Evolutionary conservation across 2,113 vertebrate species (phyloP).

Genomic region (Desmodus rotundus): DNA sequence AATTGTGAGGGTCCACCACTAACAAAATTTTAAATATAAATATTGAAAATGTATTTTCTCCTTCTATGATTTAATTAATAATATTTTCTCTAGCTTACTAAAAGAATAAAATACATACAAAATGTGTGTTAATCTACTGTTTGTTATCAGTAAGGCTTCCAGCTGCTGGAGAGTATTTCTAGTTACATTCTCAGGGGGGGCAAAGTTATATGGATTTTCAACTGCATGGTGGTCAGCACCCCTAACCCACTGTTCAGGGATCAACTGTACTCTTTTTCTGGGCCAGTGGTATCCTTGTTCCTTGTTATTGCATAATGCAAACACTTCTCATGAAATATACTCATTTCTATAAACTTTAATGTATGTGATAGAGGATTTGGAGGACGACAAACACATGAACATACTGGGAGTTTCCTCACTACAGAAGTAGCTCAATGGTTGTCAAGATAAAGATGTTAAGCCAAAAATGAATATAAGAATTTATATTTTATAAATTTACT

Average conservation of each 20-base stretch:
- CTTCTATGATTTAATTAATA: not conserved
- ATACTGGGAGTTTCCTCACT: not conserved
- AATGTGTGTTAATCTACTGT: not conserved
- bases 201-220: not conserved
- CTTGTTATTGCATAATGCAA: not conserved
- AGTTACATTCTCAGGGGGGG: not conserved
- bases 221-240: not conserved
- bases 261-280: not conserved
- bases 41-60: not conserved
- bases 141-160: not conserved
- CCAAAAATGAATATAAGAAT: not conserved
- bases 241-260: not conserved
- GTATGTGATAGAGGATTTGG: fast-evolving
- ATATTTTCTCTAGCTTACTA: not conserved
- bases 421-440: not conserved
- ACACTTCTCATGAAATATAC: not conserved
- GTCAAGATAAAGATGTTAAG: not conserved
- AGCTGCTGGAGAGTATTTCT: not conserved
- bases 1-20: not conserved
- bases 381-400: no score
- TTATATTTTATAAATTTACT: not conserved
- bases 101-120: not conserved
- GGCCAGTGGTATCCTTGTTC: not conserved
- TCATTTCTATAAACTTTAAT: not conserved
- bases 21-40: no score